Conservation (phyloP, 2,888 invertebrate genomes). For the Tineola bisselliella region DNA sequence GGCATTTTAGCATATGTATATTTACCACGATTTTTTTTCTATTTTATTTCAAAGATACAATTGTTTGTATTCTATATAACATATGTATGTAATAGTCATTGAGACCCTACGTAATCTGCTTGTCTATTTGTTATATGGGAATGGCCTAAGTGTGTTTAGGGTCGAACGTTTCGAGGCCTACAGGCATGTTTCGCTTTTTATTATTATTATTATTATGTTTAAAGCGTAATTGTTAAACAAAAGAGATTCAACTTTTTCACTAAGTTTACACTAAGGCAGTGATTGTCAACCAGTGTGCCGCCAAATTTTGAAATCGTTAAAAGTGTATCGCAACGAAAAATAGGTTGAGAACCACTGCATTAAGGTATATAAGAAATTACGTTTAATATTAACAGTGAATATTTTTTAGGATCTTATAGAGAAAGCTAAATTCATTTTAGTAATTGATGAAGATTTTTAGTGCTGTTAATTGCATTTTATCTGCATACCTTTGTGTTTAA, state of each 20-base stretch:
- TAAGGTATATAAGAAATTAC: too few relatives aligned
- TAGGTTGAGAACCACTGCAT: too few relatives aligned
- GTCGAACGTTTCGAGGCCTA: constrained; percentile 28
- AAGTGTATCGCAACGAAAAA: too few relatives aligned
- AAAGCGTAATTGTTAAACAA: too few relatives aligned
- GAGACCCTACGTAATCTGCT: constrained; percentile 18
- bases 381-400: not conserved
- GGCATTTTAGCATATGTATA: too few relatives aligned
- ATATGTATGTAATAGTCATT: too few relatives aligned
- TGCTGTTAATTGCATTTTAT: constrained; percentile 63
- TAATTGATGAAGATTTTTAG: constrained; percentile 29
- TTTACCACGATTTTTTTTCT: too few relatives aligned
- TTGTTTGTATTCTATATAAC: not conserved
- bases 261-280: too few relatives aligned
- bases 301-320: too few relatives aligned
- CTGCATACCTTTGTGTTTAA: constrained; percentile 63
- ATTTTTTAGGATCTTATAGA: constrained; percentile 21
- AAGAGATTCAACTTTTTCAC: too few relatives aligned
- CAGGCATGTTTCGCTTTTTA: constrained; percentile 27
- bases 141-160: constrained; percentile 30
- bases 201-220: constrained; percentile 15
- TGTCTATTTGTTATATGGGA: constrained; percentile 16
- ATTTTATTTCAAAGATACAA: not conserved
- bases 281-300: too few relatives aligned
- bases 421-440: not conserved